Evolutionary conservation across 1,140 invertebrate species (phyloP).

Genomic region (Pseudomyrmex concolor): DNA sequence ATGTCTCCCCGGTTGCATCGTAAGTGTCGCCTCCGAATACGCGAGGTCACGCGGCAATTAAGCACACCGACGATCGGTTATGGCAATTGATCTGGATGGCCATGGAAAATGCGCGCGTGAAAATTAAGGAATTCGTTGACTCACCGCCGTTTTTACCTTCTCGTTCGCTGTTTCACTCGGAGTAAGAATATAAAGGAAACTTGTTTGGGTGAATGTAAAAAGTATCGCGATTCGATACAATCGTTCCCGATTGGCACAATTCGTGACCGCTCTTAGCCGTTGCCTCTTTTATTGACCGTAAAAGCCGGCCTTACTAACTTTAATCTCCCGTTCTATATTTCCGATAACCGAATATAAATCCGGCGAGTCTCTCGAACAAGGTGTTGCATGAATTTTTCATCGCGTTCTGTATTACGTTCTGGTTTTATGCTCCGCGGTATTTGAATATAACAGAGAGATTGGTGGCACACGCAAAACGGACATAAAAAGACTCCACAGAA

Average conservation of each 20-base stretch:
- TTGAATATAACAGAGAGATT: background rate
- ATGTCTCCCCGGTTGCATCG: conserved; percentile 13
- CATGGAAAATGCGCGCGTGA: conserved; percentile 47
- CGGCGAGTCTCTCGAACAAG: background rate
- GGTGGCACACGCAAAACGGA: background rate
- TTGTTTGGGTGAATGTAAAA: conserved; percentile 44
- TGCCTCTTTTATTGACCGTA: conserved; percentile 10
- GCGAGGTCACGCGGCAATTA: conserved; percentile 56
- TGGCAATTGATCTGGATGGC: conserved; percentile 57
- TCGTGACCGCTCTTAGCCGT: conserved; percentile 1
- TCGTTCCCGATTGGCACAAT: conserved; percentile 19
- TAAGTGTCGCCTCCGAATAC: background rate
- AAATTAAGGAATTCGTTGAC: conserved; percentile 50
- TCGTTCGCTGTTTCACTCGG: background rate
- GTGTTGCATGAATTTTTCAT: conserved; percentile 3
- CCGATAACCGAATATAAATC: conserved; percentile 5
- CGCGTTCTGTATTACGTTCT: background rate
- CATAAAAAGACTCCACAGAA: background rate
- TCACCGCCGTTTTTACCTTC: conserved; percentile 34
- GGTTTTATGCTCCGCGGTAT: background rate
- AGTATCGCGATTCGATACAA: conserved; percentile 30
- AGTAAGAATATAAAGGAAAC: conserved; percentile 5
- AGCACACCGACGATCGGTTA: conserved; percentile 45
- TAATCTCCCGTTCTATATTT: conserved; percentile 11
- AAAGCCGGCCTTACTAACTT: conserved; percentile 15